phyloP scores from a whole-genome alignment of 2,797 vertebrate genomes.

The Bufotes viridis region DNA sequence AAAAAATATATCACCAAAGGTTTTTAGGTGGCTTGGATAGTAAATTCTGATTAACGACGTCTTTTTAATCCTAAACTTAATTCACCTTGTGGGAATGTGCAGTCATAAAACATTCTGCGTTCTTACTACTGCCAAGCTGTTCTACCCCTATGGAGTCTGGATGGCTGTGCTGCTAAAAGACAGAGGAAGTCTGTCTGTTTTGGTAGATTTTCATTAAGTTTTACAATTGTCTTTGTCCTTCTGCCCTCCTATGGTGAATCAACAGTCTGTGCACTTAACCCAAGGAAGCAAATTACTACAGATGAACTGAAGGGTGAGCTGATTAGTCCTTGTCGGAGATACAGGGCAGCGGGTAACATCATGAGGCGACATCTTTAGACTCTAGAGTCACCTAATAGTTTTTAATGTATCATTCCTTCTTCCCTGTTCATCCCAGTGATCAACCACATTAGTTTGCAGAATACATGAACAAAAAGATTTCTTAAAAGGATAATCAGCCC shows the following conservation, averaged over 20 bases:
- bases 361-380: not conserved
- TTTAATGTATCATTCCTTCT: slow-evolving; percentile 14
- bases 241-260: slow-evolving; percentile 44
- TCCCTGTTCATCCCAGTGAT: not conserved
- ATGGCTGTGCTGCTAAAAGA: slow-evolving; percentile 18
- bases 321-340: not conserved
- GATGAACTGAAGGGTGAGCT: slow-evolving; percentile 5
- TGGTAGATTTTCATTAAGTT: slow-evolving; percentile 34
- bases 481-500: slow-evolving; percentile 7
- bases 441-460: not conserved
- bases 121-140: slow-evolving; percentile 42
- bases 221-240: slow-evolving; percentile 48
- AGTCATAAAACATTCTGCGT: slow-evolving; percentile 63
- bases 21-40: slow-evolving; percentile 71
- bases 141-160: slow-evolving; percentile 40
- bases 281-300: slow-evolving; percentile 21
- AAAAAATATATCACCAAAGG: slow-evolving; percentile 63
- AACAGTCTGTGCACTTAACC: slow-evolving; percentile 41
- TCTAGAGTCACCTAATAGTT: not conserved
- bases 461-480: not conserved
- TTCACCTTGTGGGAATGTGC: slow-evolving; percentile 70
- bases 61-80: slow-evolving; percentile 71
- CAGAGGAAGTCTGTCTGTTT: slow-evolving; percentile 43
- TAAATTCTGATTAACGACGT: slow-evolving; percentile 71
- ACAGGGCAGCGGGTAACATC: not conserved